A percentile compares a stretch with the other conserved stretches of the same genome.
Evolutionary conservation across 2,113 vertebrate species (phyloP).

Genomic region (Halichoerus grypus): DNA sequence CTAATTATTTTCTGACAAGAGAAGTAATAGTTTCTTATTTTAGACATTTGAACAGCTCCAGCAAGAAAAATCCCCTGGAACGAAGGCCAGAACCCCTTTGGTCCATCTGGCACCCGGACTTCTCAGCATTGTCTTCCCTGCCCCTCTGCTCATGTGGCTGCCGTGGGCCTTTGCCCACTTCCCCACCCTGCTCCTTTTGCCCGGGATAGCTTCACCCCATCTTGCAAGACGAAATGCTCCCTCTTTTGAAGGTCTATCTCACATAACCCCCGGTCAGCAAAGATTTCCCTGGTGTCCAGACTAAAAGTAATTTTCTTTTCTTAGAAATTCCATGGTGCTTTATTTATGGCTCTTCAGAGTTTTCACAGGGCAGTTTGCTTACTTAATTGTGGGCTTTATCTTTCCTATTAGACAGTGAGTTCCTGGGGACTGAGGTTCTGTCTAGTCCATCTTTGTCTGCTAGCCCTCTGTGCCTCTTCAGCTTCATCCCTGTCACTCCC

Average conservation of each 20-base stretch:
- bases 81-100: neutral
- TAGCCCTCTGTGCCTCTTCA: no score
- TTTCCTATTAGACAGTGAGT: rapidly evolving
- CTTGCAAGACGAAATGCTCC: neutral
- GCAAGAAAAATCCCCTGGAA: neutral
- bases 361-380: neutral
- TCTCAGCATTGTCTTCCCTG: rapidly evolving
- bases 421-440: neutral
- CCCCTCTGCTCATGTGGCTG: rapidly evolving
- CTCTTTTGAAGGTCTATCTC: neutral
- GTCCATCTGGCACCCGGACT: neutral
- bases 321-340: neutral
- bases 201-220: rapidly evolving
- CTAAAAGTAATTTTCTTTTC: neutral
- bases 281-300: neutral
- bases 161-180: rapidly evolving
- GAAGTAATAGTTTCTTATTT: conserved; percentile 49
- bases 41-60: neutral
- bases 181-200: rapidly evolving
- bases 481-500: neutral
- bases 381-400: neutral
- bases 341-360: neutral
- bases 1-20: conserved; percentile 31
- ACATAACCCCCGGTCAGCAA: neutral
- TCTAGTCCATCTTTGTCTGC: neutral